phyloP scores from a whole-genome alignment of 2,888 invertebrate species.

The Chloroclysta siterata region DNA sequence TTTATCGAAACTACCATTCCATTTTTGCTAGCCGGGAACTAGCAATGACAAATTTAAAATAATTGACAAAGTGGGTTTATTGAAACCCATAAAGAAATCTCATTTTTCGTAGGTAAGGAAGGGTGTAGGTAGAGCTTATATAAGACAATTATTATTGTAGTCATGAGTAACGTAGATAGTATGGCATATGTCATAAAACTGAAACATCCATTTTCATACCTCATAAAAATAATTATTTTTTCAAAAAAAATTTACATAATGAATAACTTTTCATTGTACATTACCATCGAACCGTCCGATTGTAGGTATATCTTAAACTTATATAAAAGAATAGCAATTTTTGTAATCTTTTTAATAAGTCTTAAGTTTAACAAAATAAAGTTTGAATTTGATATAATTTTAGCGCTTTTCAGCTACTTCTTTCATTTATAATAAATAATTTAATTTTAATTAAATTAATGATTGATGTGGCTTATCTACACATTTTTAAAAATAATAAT shows the following conservation, averaged over 20 bases:
- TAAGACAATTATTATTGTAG: slow-evolving; percentile 23
- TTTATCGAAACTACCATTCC: slow-evolving; percentile 65
- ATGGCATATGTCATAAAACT: slow-evolving; percentile 26
- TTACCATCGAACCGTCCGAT: slow-evolving; percentile 54
- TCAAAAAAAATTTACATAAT: slow-evolving; percentile 51
- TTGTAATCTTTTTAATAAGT: background rate
- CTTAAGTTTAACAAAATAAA: too few species aligned
- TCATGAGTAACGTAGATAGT: background rate
- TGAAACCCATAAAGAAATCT: slow-evolving; percentile 62
- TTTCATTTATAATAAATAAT: slow-evolving; percentile 69
- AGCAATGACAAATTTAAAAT: slow-evolving; percentile 57
- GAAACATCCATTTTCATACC: slow-evolving; percentile 63
- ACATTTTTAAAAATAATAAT: background rate
- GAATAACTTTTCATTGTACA: slow-evolving; percentile 34
- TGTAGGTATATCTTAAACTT: background rate
- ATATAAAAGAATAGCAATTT: background rate
- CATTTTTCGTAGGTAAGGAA: slow-evolving; percentile 72
- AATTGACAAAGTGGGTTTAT: slow-evolving; percentile 16
- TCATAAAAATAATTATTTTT: slow-evolving; percentile 65
- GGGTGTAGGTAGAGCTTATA: slow-evolving; percentile 45
- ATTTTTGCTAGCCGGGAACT: slow-evolving; percentile 65
- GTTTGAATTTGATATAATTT: background rate
- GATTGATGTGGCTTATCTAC: slow-evolving; percentile 53
- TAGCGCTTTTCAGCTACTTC: slow-evolving; percentile 46
- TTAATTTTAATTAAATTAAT: slow-evolving; percentile 75